These are phyloP conservation scores for Hippoglossus stenolepis DNA, from an alignment of 2,113 vertebrate genomes.

Conservation along the genomic window DNA sequence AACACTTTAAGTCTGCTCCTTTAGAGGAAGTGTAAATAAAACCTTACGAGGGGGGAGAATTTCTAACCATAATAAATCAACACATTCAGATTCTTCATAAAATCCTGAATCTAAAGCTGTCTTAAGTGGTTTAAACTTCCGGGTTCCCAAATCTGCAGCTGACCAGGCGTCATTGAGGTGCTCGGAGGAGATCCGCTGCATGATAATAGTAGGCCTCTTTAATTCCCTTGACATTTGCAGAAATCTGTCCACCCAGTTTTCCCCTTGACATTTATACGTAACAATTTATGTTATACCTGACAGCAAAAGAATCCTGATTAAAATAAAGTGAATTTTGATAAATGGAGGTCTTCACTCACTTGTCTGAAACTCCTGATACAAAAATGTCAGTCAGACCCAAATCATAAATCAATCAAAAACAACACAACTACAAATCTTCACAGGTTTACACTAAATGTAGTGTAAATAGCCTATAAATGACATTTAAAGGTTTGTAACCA, in stretches of 20 bases:
- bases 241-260: not conserved
- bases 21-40: not conserved
- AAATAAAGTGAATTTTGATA: not conserved
- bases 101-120: too few relatives aligned
- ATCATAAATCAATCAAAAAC: not conserved
- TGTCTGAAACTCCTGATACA: not conserved
- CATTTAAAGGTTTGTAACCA: not conserved
- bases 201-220: not conserved
- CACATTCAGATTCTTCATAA: too few relatives aligned
- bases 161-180: not conserved
- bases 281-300: not conserved
- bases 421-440: not conserved
- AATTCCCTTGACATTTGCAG: not conserved
- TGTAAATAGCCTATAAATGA: not conserved
- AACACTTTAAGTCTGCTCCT: slow-evolving; percentile 5
- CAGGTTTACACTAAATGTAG: too few relatives aligned
- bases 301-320: not conserved
- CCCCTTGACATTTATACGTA: not conserved
- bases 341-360: not conserved
- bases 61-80: not conserved
- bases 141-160: not conserved
- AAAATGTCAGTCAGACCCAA: not conserved
- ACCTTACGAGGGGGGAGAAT: not conserved
- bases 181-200: not conserved
- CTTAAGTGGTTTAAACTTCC: too few relatives aligned